Evolutionary conservation across 2,888 invertebrate genomes (phyloP), one percentile per base, ranked within the genome.

Genomic region (Cheilosia impressa): DNA sequence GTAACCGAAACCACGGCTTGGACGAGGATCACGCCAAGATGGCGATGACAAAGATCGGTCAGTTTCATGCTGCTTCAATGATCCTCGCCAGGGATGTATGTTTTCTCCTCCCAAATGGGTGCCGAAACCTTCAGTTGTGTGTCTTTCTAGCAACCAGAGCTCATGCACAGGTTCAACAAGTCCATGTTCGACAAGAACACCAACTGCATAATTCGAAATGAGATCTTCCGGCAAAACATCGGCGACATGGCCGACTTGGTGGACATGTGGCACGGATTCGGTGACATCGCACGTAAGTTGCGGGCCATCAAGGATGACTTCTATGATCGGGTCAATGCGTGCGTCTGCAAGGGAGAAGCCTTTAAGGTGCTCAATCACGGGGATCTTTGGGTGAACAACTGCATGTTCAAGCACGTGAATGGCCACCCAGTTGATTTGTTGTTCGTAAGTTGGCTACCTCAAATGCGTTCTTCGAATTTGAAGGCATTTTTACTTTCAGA

Each of bases 331-430:
- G 47, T 76, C 3, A 47, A 63, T 7, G 55, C 6, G 4, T 66
- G 73, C 9, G 19, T 69, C 4, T 9, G 41, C 6, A 38, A 41
- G 5, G 60, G 63, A 31, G 82, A 87, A 15, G 82, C 85, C n/a
- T 91, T 92, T 73, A 92, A 87, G 27, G 93, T 93, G 22, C 89
- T 93, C 2, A 93, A 93, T 87, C 93, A 93, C 87, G 93, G 93
- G 0, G 93, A 93, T 88, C 89, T 93, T 2, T 93, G 93, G 93
- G 91, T 93, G 1, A 93, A 93, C 84, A 93, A 93, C 82, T 91
- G 93, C 71, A 91, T 93, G 87, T 93, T 93, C 82, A 92, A 92
- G 47, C 93, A 93, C 81, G 34, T 10, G 4, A 63, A 73, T 13
- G 66, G 31, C 9, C 89, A 88, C 47, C 88, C 92, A 4, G 87